Evolutionary conservation across 2,797 vertebrate species (phyloP).

Genomic region (Melanotaenia pygmaea): DNA sequence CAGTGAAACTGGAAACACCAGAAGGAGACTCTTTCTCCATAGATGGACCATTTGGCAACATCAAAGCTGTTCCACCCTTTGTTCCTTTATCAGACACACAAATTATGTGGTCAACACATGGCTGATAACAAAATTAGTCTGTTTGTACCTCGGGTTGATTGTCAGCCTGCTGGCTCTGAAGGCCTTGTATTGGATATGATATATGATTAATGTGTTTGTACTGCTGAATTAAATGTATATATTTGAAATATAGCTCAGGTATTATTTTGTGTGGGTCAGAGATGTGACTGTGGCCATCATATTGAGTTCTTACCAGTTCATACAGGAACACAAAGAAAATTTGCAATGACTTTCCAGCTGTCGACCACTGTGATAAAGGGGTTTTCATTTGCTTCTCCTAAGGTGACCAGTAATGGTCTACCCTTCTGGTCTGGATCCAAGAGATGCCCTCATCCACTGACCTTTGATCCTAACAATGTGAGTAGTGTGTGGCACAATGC

Average conservation of each 20-base stretch:
- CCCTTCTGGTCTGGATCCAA: slow-evolving; percentile 89
- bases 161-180: slow-evolving; percentile 13
- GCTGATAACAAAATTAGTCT: slow-evolving; percentile 71
- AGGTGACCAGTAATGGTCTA: slow-evolving; percentile 84
- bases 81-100: slow-evolving; percentile 77
- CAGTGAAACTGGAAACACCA: slow-evolving; percentile 54
- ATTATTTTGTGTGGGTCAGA: not conserved
- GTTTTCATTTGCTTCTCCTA: slow-evolving; percentile 47
- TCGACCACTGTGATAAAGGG: slow-evolving; percentile 12
- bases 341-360: not conserved
- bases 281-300: not conserved
- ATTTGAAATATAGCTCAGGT: not conserved
- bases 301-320: not conserved
- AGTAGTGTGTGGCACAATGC: slow-evolving; percentile 69
- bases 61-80: slow-evolving; percentile 74
- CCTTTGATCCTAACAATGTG: slow-evolving; percentile 86
- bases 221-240: not conserved
- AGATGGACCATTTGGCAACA: slow-evolving; percentile 70
- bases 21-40: slow-evolving; percentile 45
- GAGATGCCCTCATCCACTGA: slow-evolving; percentile 87
- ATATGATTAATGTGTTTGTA: not conserved
- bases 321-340: not conserved
- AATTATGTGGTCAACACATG: slow-evolving; percentile 68
- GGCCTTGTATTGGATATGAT: not conserved
- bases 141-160: slow-evolving; percentile 30